phyloP scores from a whole-genome alignment of 1,140 invertebrate species.

The Protaetia brevitarsis region DNA sequence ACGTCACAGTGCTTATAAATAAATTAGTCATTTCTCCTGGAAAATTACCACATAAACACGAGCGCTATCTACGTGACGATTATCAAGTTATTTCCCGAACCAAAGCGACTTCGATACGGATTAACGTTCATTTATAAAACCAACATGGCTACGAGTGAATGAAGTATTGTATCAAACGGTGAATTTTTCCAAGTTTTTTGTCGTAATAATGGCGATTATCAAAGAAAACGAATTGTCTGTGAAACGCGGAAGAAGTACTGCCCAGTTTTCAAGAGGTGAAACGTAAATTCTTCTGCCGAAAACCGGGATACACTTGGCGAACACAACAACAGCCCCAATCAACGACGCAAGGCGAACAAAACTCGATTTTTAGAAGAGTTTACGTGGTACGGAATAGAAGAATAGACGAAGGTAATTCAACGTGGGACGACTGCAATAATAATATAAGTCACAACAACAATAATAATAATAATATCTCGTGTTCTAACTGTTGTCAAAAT shows the following conservation, averaged over 20 bases:
- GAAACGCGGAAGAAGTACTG: background rate
- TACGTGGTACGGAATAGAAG: background rate
- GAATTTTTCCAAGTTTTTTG: background rate
- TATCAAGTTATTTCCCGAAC: too few relatives aligned
- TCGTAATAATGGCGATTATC: conserved; percentile 4
- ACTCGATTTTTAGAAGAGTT: background rate
- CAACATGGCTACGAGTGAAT: too few relatives aligned
- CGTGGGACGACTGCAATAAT: background rate
- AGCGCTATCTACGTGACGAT: too few relatives aligned
- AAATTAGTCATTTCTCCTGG: too few relatives aligned
- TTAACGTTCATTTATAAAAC: too few relatives aligned
- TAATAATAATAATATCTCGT: background rate
- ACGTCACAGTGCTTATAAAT: too few relatives aligned
- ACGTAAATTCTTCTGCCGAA: background rate
- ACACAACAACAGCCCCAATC: background rate
- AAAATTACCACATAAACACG: too few relatives aligned
- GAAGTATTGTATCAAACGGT: too few relatives aligned
- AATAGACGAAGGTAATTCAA: background rate
- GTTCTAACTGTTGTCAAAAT: background rate
- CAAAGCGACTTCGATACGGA: too few relatives aligned
- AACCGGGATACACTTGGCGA: background rate
- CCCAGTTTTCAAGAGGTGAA: background rate
- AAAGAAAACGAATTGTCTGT: background rate
- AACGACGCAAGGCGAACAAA: background rate
- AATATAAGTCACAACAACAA: background rate